Base-by-base conservation (phyloP, 2,888 invertebrate species). In the Campaea margaritaria region DNA sequence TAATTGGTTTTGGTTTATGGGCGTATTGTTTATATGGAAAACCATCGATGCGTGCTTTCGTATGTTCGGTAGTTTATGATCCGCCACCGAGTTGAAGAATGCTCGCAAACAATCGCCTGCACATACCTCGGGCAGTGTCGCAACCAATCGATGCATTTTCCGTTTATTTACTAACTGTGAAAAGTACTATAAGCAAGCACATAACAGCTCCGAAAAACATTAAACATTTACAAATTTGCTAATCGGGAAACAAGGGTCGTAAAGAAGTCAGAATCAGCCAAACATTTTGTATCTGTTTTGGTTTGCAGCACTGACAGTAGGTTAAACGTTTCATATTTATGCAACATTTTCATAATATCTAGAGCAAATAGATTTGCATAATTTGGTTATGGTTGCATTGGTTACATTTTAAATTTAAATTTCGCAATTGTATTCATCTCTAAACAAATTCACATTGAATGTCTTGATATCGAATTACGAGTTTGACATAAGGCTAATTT, bases 1-100 rank as follows among this genome's bases (percentile, higher is more conserved):
- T 87, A 86, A 90, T 90, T 87, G 87, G 79, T 82, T 89, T 89
- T 87, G 78, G 67, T 85, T 86, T 84, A 83, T 81, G 82, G 76
- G 74, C 72, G 76, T 76, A 78, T 79, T 85, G 87, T 86, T 82
- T 85, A 82, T 83, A 82, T 82, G 81, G 75, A 72, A 74, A 75
- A 68, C 80, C 76, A 79, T 76, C 71, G 78, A 75, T 75, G 81
- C 80, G 74, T 71, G 70, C 64, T 58, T 68, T 70, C 69, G 70
- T 70, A 70, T 72, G 72, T 65, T 72, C 62, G 69, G 60, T 67
- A 65, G 65, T 81, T 80, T 80, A 79, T 75, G 78, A 79, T 67
- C 71, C 74, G 73, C 75, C 75, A 75, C 77, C 73, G 74, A 72
- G 69, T 67, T 64, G 67, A 69, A 70, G 74, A 76, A 73, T 73